Percentiles rank a stretch among this genome's conserved stretches.
Evolutionary conservation across 2,113 vertebrate species (phyloP).

Genomic region (Sceloporus tristichus): DNA sequence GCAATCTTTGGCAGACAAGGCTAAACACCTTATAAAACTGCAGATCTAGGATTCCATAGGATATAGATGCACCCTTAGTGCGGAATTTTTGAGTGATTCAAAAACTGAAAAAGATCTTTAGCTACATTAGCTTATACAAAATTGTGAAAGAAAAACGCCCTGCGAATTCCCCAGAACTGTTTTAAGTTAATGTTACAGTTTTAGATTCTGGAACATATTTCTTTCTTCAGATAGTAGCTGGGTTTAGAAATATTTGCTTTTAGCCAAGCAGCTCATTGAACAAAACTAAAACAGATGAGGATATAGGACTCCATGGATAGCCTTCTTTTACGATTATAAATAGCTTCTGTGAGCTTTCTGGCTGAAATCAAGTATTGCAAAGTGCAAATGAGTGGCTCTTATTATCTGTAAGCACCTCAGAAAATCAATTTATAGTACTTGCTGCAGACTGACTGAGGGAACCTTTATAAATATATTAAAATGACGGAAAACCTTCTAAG

Average conservation of each 20-base stretch:
- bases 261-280: not conserved
- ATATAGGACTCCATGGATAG: not conserved
- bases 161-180: not conserved
- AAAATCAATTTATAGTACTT: constrained; percentile 35
- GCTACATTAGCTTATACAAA: not conserved
- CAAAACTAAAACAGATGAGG: not conserved
- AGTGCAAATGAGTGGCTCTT: constrained; percentile 16
- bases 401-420: constrained; percentile 6
- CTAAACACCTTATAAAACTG: no score
- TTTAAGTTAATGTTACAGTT: constrained; percentile 18
- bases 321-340: constrained; percentile 9
- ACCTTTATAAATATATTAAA: constrained; percentile 45
- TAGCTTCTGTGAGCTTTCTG: constrained; percentile 21
- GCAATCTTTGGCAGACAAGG: no score
- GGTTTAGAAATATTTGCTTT: not conserved
- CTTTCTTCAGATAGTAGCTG: not conserved
- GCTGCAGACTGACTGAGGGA: constrained; percentile 17
- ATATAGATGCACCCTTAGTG: no score
- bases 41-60: no score
- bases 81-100: not conserved
- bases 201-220: not conserved
- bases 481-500: constrained; percentile 15
- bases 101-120: not conserved
- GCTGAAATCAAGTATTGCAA: constrained; percentile 1
- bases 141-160: not conserved